Conservation (phyloP, 2,888 invertebrate species). For the Polymixis flavicincta region DNA sequence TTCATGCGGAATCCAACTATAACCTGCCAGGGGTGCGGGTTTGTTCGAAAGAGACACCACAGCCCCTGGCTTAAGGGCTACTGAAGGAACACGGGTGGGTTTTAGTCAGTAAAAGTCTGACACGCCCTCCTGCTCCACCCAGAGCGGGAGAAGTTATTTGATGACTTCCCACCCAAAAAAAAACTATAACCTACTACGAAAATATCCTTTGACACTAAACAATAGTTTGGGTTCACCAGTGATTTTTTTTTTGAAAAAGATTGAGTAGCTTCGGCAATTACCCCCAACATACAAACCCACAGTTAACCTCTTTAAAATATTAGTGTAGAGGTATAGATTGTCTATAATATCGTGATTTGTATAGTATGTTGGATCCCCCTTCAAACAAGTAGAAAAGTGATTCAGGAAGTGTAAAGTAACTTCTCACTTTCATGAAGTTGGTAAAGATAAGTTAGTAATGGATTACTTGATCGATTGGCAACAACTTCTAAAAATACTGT, state of each 20-base stretch:
- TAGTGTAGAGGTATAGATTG: neutral
- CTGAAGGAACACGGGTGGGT: too few species aligned
- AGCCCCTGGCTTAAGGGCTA: too few species aligned
- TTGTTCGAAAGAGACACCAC: too few species aligned
- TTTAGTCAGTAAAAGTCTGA: too few species aligned
- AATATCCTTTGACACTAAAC: neutral
- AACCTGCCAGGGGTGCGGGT: too few species aligned
- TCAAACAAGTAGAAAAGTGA: constrained; percentile 14
- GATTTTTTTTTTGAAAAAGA: neutral
- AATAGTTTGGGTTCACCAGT: neutral
- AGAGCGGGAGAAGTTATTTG: too few species aligned
- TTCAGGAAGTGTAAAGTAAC: constrained; percentile 7
- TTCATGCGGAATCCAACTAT: neutral
- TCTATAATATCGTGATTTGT: neutral
- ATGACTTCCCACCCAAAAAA: too few species aligned
- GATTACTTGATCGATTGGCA: constrained; percentile 12
- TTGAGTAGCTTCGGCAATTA: neutral
- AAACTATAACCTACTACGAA: too few species aligned
- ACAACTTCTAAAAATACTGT: neutral
- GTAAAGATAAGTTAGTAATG: constrained; percentile 9
- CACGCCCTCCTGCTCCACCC: too few species aligned
- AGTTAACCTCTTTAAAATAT: neutral
- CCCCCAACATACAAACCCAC: neutral
- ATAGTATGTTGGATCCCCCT: neutral
- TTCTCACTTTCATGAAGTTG: neutral